Evolutionary conservation across 2,797 vertebrate species (phyloP).

Genomic region (Hirundo rustica): DNA sequence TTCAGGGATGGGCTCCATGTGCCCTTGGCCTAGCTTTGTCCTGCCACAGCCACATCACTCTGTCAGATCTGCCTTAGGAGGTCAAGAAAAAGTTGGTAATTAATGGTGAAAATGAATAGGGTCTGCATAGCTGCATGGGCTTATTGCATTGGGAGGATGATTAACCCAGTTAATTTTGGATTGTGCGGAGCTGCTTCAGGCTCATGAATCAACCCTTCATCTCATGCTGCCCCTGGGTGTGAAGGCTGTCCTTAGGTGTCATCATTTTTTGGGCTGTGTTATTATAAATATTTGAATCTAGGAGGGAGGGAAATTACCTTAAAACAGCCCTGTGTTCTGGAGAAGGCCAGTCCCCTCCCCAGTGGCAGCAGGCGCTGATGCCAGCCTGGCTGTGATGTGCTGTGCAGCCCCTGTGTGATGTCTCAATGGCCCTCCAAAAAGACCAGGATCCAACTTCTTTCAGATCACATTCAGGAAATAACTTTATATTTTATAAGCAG

Average conservation of each 20-base stretch:
- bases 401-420: neutral
- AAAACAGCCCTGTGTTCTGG: neutral
- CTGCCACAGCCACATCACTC: neutral
- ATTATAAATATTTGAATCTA: neutral
- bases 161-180: neutral
- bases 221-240: neutral
- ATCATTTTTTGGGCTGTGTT: neutral
- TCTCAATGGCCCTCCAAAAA: neutral
- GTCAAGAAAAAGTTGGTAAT: neutral
- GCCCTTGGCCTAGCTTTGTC: slow-evolving; percentile 41
- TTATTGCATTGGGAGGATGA: neutral
- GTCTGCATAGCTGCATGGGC: neutral
- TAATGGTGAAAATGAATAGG: neutral
- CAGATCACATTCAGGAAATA: neutral
- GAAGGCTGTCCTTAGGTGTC: neutral
- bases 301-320: neutral
- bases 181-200: neutral
- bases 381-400: neutral
- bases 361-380: neutral
- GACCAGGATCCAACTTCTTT: neutral
- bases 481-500: neutral
- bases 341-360: neutral
- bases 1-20: neutral
- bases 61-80: neutral
- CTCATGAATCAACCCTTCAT: neutral